Conservation (phyloP, 1,140 invertebrate species). For the Vanessa tameamea region DNA sequence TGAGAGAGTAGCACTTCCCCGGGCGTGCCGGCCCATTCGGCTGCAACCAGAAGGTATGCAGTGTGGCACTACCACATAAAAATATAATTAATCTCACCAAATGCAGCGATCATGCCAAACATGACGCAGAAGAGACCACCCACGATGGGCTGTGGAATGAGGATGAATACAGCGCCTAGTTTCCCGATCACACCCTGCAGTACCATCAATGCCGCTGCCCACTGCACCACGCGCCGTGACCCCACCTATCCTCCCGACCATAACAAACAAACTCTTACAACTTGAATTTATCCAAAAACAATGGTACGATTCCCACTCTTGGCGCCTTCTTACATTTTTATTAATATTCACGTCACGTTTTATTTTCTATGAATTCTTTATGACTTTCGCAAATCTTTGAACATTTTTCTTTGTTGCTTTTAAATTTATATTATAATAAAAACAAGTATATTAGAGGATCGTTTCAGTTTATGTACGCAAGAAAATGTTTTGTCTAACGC, state of each 20-base stretch:
- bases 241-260: conserved; percentile 83
- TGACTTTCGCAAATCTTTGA: too few relatives aligned
- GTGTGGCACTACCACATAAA: too few relatives aligned
- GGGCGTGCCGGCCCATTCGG: too few relatives aligned
- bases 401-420: too few relatives aligned
- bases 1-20: too few relatives aligned
- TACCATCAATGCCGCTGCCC: conserved; percentile 89
- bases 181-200: conserved; percentile 90
- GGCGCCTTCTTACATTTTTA: too few relatives aligned
- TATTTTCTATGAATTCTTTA: too few relatives aligned
- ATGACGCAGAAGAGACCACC: conserved; percentile 93
- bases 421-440: too few relatives aligned
- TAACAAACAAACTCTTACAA: too few relatives aligned
- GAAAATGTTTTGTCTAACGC: not conserved
- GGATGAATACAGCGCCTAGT: conserved; percentile 92
- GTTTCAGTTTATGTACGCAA: not conserved
- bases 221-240: conserved; percentile 92
- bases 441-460: not conserved
- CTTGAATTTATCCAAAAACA: not conserved
- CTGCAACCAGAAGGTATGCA: too few relatives aligned
- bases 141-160: conserved; percentile 93
- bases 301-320: not conserved
- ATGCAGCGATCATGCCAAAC: conserved; percentile 92
- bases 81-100: conserved; percentile 83
- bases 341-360: too few relatives aligned